Base-by-base conservation (phyloP, 1,140 invertebrate species). In the Drosophila murphyi region DNA sequence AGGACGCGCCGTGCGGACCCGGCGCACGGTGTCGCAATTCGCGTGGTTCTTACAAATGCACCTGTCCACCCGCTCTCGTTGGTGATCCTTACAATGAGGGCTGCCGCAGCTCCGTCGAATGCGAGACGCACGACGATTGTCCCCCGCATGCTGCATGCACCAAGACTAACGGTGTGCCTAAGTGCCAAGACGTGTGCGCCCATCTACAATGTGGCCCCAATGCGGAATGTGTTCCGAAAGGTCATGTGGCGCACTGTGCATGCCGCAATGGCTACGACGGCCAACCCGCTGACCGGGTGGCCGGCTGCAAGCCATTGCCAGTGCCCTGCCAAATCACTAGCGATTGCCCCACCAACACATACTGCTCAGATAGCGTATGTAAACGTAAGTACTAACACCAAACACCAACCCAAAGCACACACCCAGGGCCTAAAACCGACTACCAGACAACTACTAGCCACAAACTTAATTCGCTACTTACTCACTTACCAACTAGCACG, bases 61-160 rank as follows among this genome's bases (percentile, higher is more conserved):
- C 94, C 41, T 98, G 97, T 92, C 95, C 96, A 37, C 83, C 93
- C 4, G 96, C 96, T 50, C 96, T 95, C 10, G 95, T 98, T 54
- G 97, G 97, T 12, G 96, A 98, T 93, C 95, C 97, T 8, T 97
- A 97, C 77, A 94, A 95, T 51, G 95, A 95, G 81, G 97, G 97
- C 28, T 98, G 97, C 82, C 94, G 94, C 70, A 93, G 94, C 67
- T 95, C 97, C 12, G 95, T 96, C 28, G 96, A 97, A 92, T 98
- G 97, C 91, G 92, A 95, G 59, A 93, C 93, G 28, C 95, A 97
- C 83, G 93, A 95, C 54, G 96, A 97, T 89, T 98, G 97, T 91
- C 97, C 97, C 6, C 72, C 93, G 47, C 94, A 95, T 85, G 96
- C 97, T 5, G 95, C 95, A 79, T 98, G 97, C 92, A 93, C 94